Evolutionary conservation across 2,888 invertebrate genomes (phyloP).

Genomic region (Mylabris sibirica): DNA sequence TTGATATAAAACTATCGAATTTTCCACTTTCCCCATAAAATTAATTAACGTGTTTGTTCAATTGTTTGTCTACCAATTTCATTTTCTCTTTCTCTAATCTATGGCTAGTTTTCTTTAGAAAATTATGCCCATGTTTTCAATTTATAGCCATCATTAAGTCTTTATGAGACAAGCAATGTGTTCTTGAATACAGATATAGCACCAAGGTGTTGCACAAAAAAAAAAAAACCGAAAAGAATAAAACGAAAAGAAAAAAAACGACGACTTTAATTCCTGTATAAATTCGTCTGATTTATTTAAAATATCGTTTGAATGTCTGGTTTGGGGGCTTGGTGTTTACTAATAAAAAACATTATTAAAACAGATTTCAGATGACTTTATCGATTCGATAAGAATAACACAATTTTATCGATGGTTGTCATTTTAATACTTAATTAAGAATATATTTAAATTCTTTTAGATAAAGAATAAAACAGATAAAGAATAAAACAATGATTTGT

Average conservation of each 20-base stretch:
- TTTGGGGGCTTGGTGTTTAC: neutral
- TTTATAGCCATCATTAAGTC: slow-evolving; percentile 32
- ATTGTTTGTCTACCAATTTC: neutral
- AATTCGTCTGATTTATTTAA: slow-evolving; percentile 15
- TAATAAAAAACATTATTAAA: neutral
- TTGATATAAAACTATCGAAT: neutral
- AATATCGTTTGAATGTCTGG: neutral
- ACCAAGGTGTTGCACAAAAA: slow-evolving; percentile 4
- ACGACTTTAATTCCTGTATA: slow-evolving; percentile 8
- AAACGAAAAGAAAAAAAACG: neutral
- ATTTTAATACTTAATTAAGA: neutral
- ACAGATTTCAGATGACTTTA: neutral
- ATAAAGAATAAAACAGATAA: neutral
- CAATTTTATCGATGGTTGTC: neutral
- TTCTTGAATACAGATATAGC: slow-evolving; percentile 23
- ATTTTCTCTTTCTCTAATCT: neutral
- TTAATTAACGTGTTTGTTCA: neutral
- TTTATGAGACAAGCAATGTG: slow-evolving; percentile 31
- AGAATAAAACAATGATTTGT: slow-evolving; percentile 8
- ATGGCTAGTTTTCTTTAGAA: slow-evolving; percentile 18
- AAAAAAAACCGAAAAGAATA: neutral
- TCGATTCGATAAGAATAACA: neutral
- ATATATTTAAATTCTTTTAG: neutral
- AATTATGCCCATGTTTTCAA: slow-evolving; percentile 27
- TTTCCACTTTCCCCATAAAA: neutral